Evolutionary conservation across 2,113 vertebrate species (phyloP), one percentile per base, ranked within the genome.

Genomic region (Engraulis encrasicolus): DNA sequence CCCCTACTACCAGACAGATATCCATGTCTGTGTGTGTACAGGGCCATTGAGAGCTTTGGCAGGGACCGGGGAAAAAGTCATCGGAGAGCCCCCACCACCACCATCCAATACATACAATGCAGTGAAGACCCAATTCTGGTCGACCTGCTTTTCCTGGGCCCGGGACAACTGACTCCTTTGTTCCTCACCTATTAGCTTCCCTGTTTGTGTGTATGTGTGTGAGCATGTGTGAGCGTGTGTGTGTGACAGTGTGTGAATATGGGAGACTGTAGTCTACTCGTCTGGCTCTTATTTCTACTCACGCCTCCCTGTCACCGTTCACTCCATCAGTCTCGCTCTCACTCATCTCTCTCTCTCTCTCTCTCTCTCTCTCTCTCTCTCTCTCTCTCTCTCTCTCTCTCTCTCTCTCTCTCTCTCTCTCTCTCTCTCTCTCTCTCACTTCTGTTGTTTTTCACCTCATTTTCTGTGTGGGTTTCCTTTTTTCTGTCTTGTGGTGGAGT

Each of bases 301-400:
- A 34, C 66, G 27, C 27, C 66, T 74, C 27, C 17, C 27, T 74
- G 66, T 74, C 66, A 17, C 31, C 9, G 58, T 66, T 66, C 7
- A 14, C 23, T 52, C 66, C 84, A 83, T 85, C 86, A 81, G 31
- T 40, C n/a, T 34, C 78, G n/a, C n/a, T n/a, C n/a, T n/a, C n/a
- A n/a, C n/a, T n/a, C n/a, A n/a, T n/a, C n/a, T n/a, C n/a, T n/a
- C 58, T 14, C 58, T 66, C 58, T 27, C 15, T 31, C 23, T 27
- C 58, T 66, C 58, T 66, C 66, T 15, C 66, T 17, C 0, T 4
- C 7, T 36, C 1, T 5, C 4, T 45, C 58, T 66, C 66, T 15
- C 66, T 74, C 52, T 54, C 17, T 18, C 52, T 45, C 40, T 45
- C 52, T 20, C 52, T 54, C 17, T n/a, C 11, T 15, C 31, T 45